Percentiles rank a stretch among this genome's conserved stretches.
phyloP scores from a whole-genome alignment of 2,888 invertebrate genomes.

The Cremastinae sp. region DNA sequence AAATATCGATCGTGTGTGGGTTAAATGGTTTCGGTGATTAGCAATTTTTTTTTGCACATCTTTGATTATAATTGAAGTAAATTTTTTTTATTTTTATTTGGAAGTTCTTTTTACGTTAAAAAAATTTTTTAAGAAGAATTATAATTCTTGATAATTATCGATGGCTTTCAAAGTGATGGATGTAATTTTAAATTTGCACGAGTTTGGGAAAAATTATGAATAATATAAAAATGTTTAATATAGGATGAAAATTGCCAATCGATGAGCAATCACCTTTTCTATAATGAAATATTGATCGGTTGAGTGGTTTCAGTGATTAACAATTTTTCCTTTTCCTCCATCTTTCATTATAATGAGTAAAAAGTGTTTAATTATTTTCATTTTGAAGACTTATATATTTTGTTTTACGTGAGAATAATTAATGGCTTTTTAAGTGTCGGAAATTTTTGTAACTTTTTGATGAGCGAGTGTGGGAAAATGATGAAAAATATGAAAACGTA shows the following conservation, averaged over 20 bases:
- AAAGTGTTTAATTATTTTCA: too few species aligned
- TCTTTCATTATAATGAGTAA: not conserved
- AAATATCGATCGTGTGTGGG: constrained; percentile 8
- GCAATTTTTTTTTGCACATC: constrained; percentile 9
- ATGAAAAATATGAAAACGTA: not conserved
- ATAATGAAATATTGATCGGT: constrained; percentile 31
- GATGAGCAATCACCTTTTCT: constrained; percentile 43
- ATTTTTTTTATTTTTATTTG: not conserved
- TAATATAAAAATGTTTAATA: too few species aligned
- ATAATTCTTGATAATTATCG: too few species aligned
- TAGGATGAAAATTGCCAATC: too few species aligned
- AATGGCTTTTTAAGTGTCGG: too few species aligned
- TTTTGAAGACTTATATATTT: too few species aligned
- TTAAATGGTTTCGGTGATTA: constrained; percentile 42
- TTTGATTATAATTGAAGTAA: constrained; percentile 1
- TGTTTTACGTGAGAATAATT: not conserved
- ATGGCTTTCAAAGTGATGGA: too few species aligned
- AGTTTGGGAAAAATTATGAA: too few species aligned
- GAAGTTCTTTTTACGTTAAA: too few species aligned
- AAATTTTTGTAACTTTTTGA: too few species aligned
- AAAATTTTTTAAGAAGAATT: too few species aligned
- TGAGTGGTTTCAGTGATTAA: constrained; percentile 7
- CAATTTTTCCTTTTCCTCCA: not conserved
- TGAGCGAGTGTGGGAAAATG: not conserved
- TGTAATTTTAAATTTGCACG: too few species aligned